Evolutionary conservation across 2,797 vertebrate genomes (phyloP).

Genomic region (Sebastes oblongus): DNA sequence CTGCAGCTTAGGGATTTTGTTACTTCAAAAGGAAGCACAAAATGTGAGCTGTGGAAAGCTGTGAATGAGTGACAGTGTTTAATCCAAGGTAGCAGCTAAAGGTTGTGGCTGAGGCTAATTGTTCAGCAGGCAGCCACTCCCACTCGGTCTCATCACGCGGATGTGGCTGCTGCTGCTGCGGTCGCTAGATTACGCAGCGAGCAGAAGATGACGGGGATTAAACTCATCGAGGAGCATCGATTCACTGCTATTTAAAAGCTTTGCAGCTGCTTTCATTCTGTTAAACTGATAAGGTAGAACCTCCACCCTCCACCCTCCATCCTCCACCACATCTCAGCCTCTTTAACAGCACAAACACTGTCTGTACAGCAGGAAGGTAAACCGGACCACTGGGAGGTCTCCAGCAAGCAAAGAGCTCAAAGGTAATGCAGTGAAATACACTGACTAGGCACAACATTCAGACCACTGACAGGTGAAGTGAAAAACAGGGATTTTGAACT

Average conservation of each 20-base stretch:
- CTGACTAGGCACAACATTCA: too few relatives aligned
- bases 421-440: too few relatives aligned
- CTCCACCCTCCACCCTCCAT: not conserved
- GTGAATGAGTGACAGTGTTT: slow-evolving; percentile 63
- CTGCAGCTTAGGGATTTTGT: slow-evolving; percentile 66
- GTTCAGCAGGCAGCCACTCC: slow-evolving; percentile 47
- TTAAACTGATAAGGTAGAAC: slow-evolving; percentile 33
- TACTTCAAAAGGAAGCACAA: slow-evolving; percentile 73
- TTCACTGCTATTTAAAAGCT: slow-evolving; percentile 38
- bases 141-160: slow-evolving; percentile 20
- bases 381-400: not conserved
- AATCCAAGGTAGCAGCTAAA: slow-evolving; percentile 63
- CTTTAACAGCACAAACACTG: not conserved
- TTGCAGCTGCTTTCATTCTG: slow-evolving; percentile 29
- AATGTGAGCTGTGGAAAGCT: slow-evolving; percentile 53
- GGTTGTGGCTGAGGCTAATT: slow-evolving; percentile 61
- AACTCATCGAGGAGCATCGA: slow-evolving; percentile 20
- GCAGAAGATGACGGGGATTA: slow-evolving; percentile 45
- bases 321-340: not conserved
- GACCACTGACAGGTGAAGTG: too few relatives aligned
- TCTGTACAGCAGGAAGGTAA: not conserved
- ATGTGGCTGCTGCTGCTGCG: not conserved
- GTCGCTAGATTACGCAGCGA: slow-evolving; percentile 31
- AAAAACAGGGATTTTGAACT: too few relatives aligned
- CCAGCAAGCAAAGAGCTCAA: not conserved